Percentiles rank a stretch among this genome's conserved stretches.
Evolutionary conservation across 2,888 invertebrate genomes (phyloP).

Genomic region (Lithophane ornitopus): DNA sequence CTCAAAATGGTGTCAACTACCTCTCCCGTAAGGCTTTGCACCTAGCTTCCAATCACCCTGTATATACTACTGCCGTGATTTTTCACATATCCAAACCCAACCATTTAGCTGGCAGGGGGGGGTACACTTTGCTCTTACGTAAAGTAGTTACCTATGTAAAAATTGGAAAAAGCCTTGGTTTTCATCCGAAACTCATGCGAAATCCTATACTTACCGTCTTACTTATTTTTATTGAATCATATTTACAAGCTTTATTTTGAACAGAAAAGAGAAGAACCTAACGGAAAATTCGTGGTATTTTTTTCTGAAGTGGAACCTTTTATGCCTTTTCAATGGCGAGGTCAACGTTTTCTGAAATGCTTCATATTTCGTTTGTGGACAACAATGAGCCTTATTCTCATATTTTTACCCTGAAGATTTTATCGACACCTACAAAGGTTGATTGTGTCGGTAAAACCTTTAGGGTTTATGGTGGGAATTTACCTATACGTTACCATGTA

Average conservation of each 20-base stretch:
- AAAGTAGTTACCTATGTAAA: too few species aligned
- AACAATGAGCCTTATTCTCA: slow-evolving; percentile 31
- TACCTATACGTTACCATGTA: background rate
- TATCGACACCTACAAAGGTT: slow-evolving; percentile 20
- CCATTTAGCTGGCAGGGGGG: too few species aligned
- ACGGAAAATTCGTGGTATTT: slow-evolving; percentile 43
- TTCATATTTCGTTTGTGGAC: slow-evolving; percentile 35
- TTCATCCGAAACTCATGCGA: slow-evolving; percentile 6
- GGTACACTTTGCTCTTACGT: too few species aligned
- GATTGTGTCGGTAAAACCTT: slow-evolving; percentile 30
- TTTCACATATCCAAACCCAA: too few species aligned
- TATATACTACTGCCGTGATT: too few species aligned
- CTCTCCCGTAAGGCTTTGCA: too few species aligned
- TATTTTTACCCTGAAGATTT: slow-evolving; percentile 36
- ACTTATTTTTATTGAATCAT: slow-evolving; percentile 38
- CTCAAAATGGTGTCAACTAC: too few species aligned
- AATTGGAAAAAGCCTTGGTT: background rate
- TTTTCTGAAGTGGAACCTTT: slow-evolving; percentile 46
- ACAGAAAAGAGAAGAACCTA: slow-evolving; percentile 34
- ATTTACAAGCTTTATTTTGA: slow-evolving; percentile 21
- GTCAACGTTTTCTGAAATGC: slow-evolving; percentile 52
- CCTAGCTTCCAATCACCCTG: too few species aligned
- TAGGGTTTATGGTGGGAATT: background rate
- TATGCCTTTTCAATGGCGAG: slow-evolving; percentile 45
- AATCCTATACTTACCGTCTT: slow-evolving; percentile 16